These are phyloP conservation scores for Chaenocephalus aceratus DNA, from an alignment of 2,113 vertebrate species.

Conservation along the genomic window DNA sequence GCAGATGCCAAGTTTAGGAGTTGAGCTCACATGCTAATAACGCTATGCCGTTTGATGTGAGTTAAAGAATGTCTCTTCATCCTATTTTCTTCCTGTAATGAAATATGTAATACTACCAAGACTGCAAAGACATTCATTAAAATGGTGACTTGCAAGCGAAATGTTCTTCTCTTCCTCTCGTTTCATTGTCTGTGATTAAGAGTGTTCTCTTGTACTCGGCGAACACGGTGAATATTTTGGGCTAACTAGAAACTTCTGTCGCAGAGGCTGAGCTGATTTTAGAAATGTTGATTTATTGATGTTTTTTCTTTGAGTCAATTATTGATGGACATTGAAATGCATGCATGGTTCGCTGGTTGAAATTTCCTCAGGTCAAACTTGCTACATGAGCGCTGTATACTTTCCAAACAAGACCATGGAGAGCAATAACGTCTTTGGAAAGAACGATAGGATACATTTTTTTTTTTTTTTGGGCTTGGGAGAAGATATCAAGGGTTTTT, in stretches of 20 bases:
- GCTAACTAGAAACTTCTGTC: slow-evolving; percentile 46
- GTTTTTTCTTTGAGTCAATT: slow-evolving; percentile 61
- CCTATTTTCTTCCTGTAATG: slow-evolving; percentile 71
- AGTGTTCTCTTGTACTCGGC: slow-evolving; percentile 45
- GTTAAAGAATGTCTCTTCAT: slow-evolving; percentile 75
- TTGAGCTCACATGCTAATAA: slow-evolving; percentile 56
- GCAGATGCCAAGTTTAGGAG: slow-evolving; percentile 14
- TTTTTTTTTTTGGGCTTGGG: too few relatives aligned
- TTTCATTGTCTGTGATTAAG: slow-evolving; percentile 64
- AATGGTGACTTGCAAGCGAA: slow-evolving; percentile 64
- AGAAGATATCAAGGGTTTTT: too few relatives aligned
- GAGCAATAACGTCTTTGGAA: not conserved
- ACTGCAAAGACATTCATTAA: slow-evolving; percentile 74
- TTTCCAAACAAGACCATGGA: slow-evolving; percentile 14
- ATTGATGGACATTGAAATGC: slow-evolving; percentile 58
- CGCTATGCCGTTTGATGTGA: slow-evolving; percentile 81
- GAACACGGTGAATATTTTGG: slow-evolving; percentile 57
- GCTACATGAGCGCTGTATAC: slow-evolving; percentile 17
- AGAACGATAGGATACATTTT: too few relatives aligned
- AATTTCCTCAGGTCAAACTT: slow-evolving; percentile 43
- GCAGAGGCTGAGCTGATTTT: slow-evolving; percentile 56
- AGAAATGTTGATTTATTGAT: slow-evolving; percentile 70
- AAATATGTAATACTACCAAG: slow-evolving; percentile 81
- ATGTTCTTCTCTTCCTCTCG: slow-evolving; percentile 56
- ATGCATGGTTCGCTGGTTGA: slow-evolving; percentile 45